Evolutionary conservation across 2,888 invertebrate species (phyloP).

Genomic region (Cephus pygmeus): DNA sequence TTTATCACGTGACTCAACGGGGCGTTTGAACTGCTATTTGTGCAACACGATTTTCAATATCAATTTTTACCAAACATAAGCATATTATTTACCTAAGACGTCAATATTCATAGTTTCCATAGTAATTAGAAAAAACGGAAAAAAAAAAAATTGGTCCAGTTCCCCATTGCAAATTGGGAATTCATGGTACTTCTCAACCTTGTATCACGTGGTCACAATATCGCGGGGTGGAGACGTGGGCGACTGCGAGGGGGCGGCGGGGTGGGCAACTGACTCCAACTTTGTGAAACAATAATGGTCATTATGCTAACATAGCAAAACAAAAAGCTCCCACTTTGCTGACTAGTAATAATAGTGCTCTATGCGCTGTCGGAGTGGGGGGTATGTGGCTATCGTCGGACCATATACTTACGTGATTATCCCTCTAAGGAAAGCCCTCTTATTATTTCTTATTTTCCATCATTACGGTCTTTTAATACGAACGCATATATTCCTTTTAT

Average conservation of each 20-base stretch:
- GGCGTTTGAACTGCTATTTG: too few species aligned
- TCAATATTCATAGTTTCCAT: too few species aligned
- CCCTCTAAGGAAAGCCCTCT: constrained; percentile 36
- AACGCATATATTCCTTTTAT: constrained; percentile 16
- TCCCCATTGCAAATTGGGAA: too few species aligned
- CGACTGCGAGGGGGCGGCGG: background rate
- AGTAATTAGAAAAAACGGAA: too few species aligned
- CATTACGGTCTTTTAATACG: constrained; percentile 48
- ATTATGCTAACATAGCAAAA: constrained; percentile 25
- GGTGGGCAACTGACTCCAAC: background rate
- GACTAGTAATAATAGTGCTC: constrained; percentile 40
- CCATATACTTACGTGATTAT: constrained; percentile 56
- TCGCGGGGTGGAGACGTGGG: background rate
- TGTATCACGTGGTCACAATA: background rate
- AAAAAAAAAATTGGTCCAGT: too few species aligned
- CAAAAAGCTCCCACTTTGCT: constrained; percentile 23
- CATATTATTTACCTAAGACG: too few species aligned
- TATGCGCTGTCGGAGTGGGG: constrained; percentile 23
- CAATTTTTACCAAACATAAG: too few species aligned
- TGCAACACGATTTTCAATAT: too few species aligned
- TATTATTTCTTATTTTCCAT: constrained; percentile 43
- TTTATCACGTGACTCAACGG: too few species aligned
- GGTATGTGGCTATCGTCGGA: constrained; percentile 35
- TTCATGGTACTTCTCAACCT: background rate
- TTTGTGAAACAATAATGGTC: constrained; percentile 27